Evolutionary conservation across 2,113 vertebrate species (phyloP).

Genomic region (Stegostoma tigrinum): DNA sequence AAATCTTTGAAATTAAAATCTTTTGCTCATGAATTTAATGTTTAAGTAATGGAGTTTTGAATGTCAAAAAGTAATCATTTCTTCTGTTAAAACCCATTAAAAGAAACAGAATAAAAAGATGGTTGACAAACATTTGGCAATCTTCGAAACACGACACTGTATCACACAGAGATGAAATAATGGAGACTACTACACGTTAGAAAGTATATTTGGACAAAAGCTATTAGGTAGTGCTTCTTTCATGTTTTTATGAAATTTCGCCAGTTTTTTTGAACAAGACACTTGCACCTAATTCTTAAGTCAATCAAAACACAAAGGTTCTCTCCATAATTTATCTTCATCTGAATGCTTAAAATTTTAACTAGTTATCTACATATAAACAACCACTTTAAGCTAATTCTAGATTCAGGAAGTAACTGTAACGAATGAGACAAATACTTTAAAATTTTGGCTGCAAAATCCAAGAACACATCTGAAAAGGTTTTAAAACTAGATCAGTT

Average conservation of each 20-base stretch:
- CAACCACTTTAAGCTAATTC: conserved; percentile 31
- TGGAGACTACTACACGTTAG: background rate
- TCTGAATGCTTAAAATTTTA: conserved; percentile 34
- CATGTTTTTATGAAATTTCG: conserved; percentile 29
- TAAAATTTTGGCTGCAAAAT: conserved; percentile 35
- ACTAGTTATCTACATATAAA: conserved; percentile 37
- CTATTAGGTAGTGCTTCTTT: conserved; percentile 37
- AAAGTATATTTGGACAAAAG: conserved; percentile 38
- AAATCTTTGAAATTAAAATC: conserved; percentile 12
- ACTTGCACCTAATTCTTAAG: conserved; percentile 29
- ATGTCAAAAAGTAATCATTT: conserved; percentile 17
- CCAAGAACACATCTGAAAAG: conserved; percentile 27
- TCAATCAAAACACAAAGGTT: conserved; percentile 32
- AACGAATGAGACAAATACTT: conserved; percentile 33
- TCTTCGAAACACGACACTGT: conserved; percentile 25
- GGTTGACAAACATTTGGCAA: conserved; percentile 28
- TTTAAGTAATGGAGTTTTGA: conserved; percentile 25
- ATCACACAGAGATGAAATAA: background rate
- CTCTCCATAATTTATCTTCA: conserved; percentile 36
- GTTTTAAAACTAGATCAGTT: background rate
- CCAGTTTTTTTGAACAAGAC: conserved; percentile 29
- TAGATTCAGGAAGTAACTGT: conserved; percentile 33
- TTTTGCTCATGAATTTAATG: background rate
- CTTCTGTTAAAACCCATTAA: conserved; percentile 19
- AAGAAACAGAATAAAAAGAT: background rate